Evolutionary conservation across 2,797 vertebrate species (phyloP), one percentile per base, ranked within the genome.

Genomic region (Myoxocephalus aenaeus): DNA sequence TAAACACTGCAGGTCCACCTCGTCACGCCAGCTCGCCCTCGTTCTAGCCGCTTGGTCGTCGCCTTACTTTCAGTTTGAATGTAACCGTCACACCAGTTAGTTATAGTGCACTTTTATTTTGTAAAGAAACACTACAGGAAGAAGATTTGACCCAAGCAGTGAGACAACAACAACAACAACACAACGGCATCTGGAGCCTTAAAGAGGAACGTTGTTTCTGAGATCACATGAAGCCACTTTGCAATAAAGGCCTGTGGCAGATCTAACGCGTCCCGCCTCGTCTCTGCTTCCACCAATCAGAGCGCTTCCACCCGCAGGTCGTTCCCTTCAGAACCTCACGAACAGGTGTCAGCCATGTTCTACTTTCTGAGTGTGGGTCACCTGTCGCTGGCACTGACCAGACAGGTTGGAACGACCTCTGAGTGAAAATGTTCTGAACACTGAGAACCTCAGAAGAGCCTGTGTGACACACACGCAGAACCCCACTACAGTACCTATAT

Each of bases 201-300:
- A 97, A 96, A 82, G 95, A 96, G 93, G 95, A 97, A 54, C 90
- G 40, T 94, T 96, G 96, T 96, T 96, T 96, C 96, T 97, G 95
- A 97, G 93, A 95, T 97, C 94, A 93, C 86, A 90, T 86, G 87
- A 94, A 94, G 96, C 96, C 96, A 97, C 96, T 92, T 92, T 95
- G 95, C 96, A 98, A 98, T 98, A 98, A 96, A 98, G 96, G 96
- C 94, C 94, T 96, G 96, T 98, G 96, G 96, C 96, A 94, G 94
- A 94, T 93, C 93, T 95, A 85, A 94, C 9, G 72, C 54, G 34
- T 87, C 34, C 61, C 11, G 89, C 72, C 85, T 92, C 54, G 2
- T 87, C 85, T 92, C 79, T 88, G 50, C 53, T 65, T 77, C 65
- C 68, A 64, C 75, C 83, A 66, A 75, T 78, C 82, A 77, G 56